Percentiles rank a stretch among this genome's conserved stretches.
These are phyloP conservation scores for Characodon lateralis DNA, from an alignment of 2,797 vertebrate species.

Conservation along the genomic window DNA sequence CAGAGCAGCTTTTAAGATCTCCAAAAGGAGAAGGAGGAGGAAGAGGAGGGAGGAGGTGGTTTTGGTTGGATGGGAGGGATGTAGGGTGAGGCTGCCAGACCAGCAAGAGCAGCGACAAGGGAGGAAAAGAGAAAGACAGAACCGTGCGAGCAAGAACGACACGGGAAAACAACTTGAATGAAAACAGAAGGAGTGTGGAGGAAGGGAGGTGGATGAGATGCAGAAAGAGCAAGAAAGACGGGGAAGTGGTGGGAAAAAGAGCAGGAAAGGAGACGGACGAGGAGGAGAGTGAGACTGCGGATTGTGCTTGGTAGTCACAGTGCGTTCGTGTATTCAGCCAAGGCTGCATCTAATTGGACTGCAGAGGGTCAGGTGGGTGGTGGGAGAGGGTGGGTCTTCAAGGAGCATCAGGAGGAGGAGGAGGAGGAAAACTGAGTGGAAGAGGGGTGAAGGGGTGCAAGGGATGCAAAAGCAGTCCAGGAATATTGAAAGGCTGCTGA, in stretches of 20 bases:
- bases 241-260: conserved; percentile 66
- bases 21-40: conserved; percentile 63
- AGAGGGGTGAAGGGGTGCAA: conserved; percentile 57
- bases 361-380: conserved; percentile 74
- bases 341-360: conserved; percentile 72
- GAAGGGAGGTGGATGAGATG: conserved; percentile 42
- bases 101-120: conserved; percentile 27
- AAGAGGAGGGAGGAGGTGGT: conserved; percentile 59
- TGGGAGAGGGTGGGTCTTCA: conserved; percentile 62
- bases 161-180: conserved; percentile 70
- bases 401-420: conserved; percentile 20
- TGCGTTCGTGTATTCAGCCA: conserved; percentile 68
- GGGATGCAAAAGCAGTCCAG: conserved; percentile 68
- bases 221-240: conserved; percentile 54
- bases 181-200: conserved; percentile 44
- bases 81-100: conserved; percentile 59
- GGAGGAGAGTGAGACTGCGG: conserved; percentile 80
- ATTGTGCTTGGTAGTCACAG: conserved; percentile 77
- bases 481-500: conserved; percentile 59
- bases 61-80: conserved; percentile 62
- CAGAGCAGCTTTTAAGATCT: conserved; percentile 73
- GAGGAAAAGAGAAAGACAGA: conserved; percentile 49
- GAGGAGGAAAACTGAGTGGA: conserved; percentile 18
- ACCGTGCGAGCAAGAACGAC: conserved; percentile 49
- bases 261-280: conserved; percentile 58